These are phyloP conservation scores for Scortum barcoo DNA, from an alignment of 2,113 vertebrate genomes.

Conservation along the genomic window DNA sequence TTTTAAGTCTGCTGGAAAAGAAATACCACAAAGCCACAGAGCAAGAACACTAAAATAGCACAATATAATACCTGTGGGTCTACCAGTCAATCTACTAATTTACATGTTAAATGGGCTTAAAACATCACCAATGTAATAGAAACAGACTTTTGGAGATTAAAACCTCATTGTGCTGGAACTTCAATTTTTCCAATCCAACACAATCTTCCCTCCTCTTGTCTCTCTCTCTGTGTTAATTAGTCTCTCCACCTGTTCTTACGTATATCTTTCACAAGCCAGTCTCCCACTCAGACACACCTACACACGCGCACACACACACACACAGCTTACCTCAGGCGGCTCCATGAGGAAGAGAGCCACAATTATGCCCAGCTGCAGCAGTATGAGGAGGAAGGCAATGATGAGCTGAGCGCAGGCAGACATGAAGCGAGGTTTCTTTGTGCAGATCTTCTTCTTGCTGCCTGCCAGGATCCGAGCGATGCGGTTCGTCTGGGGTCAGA, in stretches of 20 bases:
- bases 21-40: neutral
- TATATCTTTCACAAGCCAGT: neutral
- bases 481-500: constrained; percentile 89
- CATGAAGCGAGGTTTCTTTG: constrained; percentile 99
- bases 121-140: neutral
- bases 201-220: neutral
- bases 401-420: constrained; percentile 97
- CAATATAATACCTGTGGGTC: neutral
- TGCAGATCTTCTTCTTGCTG: constrained; percentile 99
- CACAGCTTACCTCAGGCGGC: constrained; percentile 82
- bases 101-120: neutral
- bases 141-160: neutral
- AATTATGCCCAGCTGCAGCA: constrained; percentile 96
- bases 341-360: constrained; percentile 98
- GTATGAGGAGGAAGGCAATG: constrained; percentile 95
- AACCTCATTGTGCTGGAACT: neutral
- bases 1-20: neutral
- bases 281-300: neutral
- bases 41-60: too few relatives aligned
- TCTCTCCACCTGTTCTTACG: constrained; percentile 2
- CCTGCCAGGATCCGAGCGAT: constrained; percentile 98
- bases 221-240: constrained; percentile 2
- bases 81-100: neutral
- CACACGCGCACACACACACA: constrained; percentile 1
- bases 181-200: neutral